phyloP scores from a whole-genome alignment of 1,140 invertebrate species.

The Saccostrea cuccullata region DNA sequence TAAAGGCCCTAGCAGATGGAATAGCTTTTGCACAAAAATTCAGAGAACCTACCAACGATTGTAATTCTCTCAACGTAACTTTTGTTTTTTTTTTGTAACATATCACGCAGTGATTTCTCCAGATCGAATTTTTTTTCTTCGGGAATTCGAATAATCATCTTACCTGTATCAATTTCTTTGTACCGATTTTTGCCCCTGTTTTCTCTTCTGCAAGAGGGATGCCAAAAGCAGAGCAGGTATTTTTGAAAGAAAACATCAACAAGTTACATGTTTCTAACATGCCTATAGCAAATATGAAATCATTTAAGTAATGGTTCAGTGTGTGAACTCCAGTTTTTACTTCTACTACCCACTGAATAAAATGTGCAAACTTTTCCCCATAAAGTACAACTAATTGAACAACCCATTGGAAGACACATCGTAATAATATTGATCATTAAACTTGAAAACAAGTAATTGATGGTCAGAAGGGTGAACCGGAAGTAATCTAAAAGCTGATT shows the following conservation, averaged over 20 bases:
- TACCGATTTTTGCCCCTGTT: background rate
- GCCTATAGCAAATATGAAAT: background rate
- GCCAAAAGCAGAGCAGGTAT: no score
- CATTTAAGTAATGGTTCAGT: no score
- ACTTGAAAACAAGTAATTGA: no score
- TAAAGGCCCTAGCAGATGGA: slow-evolving; percentile 27
- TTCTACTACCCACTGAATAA: background rate
- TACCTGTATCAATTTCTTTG: background rate
- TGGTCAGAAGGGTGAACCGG: no score
- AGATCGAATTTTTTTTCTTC: background rate
- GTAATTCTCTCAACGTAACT: background rate
- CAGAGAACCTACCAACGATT: background rate
- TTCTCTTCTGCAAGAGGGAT: background rate
- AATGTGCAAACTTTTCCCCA: no score
- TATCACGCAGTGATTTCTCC: background rate
- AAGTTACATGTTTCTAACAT: background rate
- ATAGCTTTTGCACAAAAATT: slow-evolving; percentile 48
- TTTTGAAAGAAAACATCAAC: no score
- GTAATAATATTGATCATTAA: background rate
- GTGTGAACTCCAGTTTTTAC: slow-evolving; percentile 32
- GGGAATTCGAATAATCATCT: slow-evolving; percentile 46
- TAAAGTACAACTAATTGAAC: no score
- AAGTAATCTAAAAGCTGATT: no score
- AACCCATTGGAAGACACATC: no score
- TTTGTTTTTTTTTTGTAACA: slow-evolving; percentile 23